Conservation (phyloP, 2,888 invertebrate genomes). For the Temnothorax unifasciatus region DNA sequence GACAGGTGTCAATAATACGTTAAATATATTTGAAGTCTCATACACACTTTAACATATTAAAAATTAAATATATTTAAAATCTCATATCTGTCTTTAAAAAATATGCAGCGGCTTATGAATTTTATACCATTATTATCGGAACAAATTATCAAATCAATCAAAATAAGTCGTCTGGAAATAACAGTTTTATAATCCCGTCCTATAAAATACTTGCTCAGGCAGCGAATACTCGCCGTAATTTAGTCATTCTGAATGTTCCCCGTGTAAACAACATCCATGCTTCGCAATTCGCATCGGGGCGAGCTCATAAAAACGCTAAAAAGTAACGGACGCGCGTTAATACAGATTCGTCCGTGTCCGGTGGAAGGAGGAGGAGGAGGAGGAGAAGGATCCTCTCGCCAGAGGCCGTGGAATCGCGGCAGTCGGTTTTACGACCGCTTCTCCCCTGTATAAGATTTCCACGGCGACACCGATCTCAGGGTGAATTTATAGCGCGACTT, state of each 20-base stretch:
- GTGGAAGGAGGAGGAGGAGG: conserved; percentile 18
- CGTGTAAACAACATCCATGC: conserved; percentile 52
- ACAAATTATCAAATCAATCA: conserved; percentile 22
- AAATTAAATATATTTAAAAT: not conserved
- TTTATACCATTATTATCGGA: conserved; percentile 24
- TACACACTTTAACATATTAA: conserved; percentile 11
- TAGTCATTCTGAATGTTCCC: conserved; percentile 45
- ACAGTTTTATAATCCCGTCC: conserved; percentile 47
- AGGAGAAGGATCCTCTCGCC: conserved; percentile 52
- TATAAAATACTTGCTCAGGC: conserved; percentile 47
- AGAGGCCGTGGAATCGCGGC: conserved; percentile 73
- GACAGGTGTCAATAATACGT: conserved; percentile 58
- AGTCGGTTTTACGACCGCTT: conserved; percentile 79
- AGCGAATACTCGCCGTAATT: conserved; percentile 39
- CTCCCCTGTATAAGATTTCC: conserved; percentile 75
- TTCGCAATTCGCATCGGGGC: conserved; percentile 39
- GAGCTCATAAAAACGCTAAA: conserved; percentile 55
- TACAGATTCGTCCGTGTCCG: conserved; percentile 50
- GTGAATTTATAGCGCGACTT: conserved; percentile 82
- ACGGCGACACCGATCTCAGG: conserved; percentile 77
- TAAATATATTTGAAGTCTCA: conserved; percentile 1
- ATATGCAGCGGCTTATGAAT: not conserved
- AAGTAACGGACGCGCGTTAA: conserved; percentile 54
- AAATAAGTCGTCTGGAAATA: conserved; percentile 37
- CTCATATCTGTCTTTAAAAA: not conserved